Percentiles rank a stretch among this genome's conserved stretches.
Evolutionary conservation across 2,797 vertebrate species (phyloP).

Genomic region (Neosilurus mollespiculum): DNA sequence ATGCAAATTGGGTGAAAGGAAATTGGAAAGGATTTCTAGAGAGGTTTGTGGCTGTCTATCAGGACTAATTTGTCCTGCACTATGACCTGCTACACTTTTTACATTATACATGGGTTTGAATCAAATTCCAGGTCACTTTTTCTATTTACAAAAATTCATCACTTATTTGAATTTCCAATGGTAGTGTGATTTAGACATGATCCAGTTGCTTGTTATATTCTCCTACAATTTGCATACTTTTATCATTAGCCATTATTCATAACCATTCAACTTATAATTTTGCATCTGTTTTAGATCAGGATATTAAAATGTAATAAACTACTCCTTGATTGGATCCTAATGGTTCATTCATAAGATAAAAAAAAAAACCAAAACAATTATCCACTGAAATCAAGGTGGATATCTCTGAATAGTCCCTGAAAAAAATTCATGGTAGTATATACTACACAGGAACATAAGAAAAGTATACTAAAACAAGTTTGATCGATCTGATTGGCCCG

Average conservation of each 20-base stretch:
- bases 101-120: not conserved
- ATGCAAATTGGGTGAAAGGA: conserved; percentile 63
- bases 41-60: conserved; percentile 54
- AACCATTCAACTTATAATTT: not conserved
- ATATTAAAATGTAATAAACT: not conserved
- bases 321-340: not conserved
- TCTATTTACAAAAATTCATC: not conserved
- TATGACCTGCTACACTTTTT: conserved; percentile 11
- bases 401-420: too few species aligned
- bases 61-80: conserved; percentile 45
- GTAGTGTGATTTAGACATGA: not conserved
- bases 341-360: not conserved
- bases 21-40: conserved; percentile 62
- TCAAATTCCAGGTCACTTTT: not conserved
- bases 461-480: too few species aligned
- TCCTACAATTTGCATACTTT: not conserved
- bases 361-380: too few species aligned
- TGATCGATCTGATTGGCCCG: too few species aligned
- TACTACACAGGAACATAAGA: too few species aligned
- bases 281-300: not conserved
- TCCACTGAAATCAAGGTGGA: too few species aligned
- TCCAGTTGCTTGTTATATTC: not conserved
- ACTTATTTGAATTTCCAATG: not conserved
- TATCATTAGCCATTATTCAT: not conserved
- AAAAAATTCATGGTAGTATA: too few species aligned